Evolutionary conservation across 2,113 vertebrate species (phyloP), one percentile per base, ranked within the genome.

Genomic region (Asarcornis scutulata): DNA sequence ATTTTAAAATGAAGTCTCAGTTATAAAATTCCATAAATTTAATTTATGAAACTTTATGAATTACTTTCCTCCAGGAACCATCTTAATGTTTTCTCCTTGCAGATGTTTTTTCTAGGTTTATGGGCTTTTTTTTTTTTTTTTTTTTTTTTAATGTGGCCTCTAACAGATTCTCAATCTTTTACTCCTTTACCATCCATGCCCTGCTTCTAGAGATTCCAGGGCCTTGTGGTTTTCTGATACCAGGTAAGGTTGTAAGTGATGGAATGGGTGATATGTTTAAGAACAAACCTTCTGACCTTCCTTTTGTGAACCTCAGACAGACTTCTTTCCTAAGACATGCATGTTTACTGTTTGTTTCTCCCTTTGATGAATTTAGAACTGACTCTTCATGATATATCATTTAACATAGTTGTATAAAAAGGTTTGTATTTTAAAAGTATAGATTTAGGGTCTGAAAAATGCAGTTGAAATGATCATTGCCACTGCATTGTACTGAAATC

Each of bases 201-300:
- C 97, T 97, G 96, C 93, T 98, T 97, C 95, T 98, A 99, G 99
- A 98, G 97, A 98, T 99, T 96, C 98, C 98, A 96, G 99, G 99
- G 98, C 98, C 98, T 98, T 99, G 99, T 99, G 99, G 99, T 98
- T 98, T 98, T 98, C 98, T 98, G 94, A 98, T 98, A 94, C 97
- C 98, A 99, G 99, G 99, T 99, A 99, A 99, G 98, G 97, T 96
- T 97, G 72, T 90, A 86, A 86, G 91, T 92, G 40, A 92, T 95
- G 60, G 68, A 96, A 46, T 44, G 58, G 74, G 32, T 95, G 62
- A 82, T 93, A 83, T 93, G 83, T 63, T 85, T 87, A 86, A 91
- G 69, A 91, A 77, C 23, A 63, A 91, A 95, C 97, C 97, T 91
- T 97, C 96, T 88, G 92, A 91, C 96, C 82, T 89, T 25, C 92